Conservation (phyloP, 1,140 invertebrate species). For the Aphis craccivora region DNA sequence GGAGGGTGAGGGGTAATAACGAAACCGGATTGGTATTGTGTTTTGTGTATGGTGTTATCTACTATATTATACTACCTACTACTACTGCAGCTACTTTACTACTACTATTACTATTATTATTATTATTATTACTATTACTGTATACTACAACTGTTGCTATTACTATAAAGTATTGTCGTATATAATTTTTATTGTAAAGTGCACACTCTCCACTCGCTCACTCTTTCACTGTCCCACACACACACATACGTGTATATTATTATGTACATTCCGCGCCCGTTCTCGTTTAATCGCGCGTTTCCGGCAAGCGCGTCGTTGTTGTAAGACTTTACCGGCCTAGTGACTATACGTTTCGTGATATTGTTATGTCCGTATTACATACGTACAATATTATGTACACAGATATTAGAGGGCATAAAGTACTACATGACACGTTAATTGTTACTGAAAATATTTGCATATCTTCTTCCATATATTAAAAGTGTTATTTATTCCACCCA, state of each 20-base stretch:
- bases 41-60: neutral
- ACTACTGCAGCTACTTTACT: neutral
- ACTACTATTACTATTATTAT: neutral
- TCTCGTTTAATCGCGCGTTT: slow-evolving; percentile 22
- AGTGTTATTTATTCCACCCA: slow-evolving; percentile 16
- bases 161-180: slow-evolving; percentile 23
- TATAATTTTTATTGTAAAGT: slow-evolving; percentile 33
- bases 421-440: slow-evolving; percentile 42
- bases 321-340: slow-evolving; percentile 22
- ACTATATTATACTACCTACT: neutral
- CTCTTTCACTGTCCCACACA: neutral
- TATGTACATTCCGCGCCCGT: neutral
- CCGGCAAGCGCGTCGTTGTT: neutral
- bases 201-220: neutral
- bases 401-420: neutral
- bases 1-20: neutral
- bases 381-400: neutral
- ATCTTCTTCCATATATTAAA: slow-evolving; percentile 23
- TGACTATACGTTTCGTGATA: slow-evolving; percentile 26
- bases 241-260: neutral
- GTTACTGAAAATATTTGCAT: slow-evolving; percentile 56
- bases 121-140: neutral
- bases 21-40: slow-evolving; percentile 16
- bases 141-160: neutral
- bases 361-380: neutral